A percentile compares a stretch with the other conserved stretches of the same genome.
Conservation (phyloP, 2,797 vertebrate genomes). For the Eurystomus glaucurus region DNA sequence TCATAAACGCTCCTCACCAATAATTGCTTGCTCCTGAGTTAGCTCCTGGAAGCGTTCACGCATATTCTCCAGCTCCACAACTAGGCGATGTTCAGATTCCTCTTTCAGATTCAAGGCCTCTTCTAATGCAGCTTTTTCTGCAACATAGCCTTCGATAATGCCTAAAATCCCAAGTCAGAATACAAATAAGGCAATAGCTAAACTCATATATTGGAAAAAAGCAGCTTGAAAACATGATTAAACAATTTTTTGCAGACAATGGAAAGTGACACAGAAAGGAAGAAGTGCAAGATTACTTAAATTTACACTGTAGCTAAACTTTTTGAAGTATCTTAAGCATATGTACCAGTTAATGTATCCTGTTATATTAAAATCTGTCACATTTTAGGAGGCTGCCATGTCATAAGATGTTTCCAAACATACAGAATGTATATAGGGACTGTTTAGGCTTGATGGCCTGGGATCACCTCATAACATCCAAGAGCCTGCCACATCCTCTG, state of each 20-base stretch:
- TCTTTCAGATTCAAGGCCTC: conserved; percentile 91
- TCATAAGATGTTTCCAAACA: not conserved
- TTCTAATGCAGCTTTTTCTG: conserved; percentile 90
- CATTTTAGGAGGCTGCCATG: not conserved
- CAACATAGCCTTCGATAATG: conserved; percentile 90
- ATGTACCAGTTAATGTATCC: not conserved
- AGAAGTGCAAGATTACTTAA: not conserved
- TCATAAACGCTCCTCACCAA: conserved; percentile 56
- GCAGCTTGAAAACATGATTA: not conserved
- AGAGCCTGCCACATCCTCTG: not conserved
- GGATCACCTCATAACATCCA: not conserved
- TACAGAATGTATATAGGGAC: not conserved
- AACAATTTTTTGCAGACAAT: not conserved
- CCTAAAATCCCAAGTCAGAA: conserved; percentile 81
- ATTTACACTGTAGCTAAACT: not conserved
- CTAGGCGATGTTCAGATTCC: conserved; percentile 86
- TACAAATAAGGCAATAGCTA: not conserved
- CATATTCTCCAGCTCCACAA: conserved; percentile 89
- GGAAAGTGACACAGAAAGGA: not conserved
- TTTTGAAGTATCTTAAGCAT: not conserved
- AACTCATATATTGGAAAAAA: not conserved
- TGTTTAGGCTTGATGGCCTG: not conserved
- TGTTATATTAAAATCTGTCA: not conserved
- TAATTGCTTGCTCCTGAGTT: conserved; percentile 82
- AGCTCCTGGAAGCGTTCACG: conserved; percentile 86